Evolutionary conservation across 2,797 vertebrate genomes (phyloP).

Genomic region (Lagodon rhomboides): DNA sequence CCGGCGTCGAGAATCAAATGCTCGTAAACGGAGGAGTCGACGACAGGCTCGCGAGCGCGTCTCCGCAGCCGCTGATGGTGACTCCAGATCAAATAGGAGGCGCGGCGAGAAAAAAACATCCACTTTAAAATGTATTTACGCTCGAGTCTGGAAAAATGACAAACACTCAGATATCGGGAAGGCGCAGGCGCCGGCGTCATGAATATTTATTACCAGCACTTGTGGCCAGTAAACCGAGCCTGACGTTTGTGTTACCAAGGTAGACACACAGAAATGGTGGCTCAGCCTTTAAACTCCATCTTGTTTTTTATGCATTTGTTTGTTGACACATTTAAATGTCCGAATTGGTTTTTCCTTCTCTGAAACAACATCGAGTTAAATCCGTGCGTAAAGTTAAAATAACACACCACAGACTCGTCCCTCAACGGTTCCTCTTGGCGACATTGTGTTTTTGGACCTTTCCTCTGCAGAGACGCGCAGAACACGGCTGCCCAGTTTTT

Average conservation of each 20-base stretch:
- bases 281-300: slow-evolving; percentile 1
- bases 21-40: slow-evolving; percentile 54
- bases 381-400: slow-evolving; percentile 1
- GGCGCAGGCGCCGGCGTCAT: slow-evolving; percentile 74
- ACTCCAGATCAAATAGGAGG: slow-evolving; percentile 65
- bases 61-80: slow-evolving; percentile 20
- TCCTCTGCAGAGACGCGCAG: neutral
- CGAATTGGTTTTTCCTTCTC: neutral
- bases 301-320: neutral
- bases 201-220: slow-evolving; percentile 81
- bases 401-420: neutral
- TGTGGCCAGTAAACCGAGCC: slow-evolving; percentile 78
- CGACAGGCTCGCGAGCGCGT: slow-evolving; percentile 57
- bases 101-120: slow-evolving; percentile 49
- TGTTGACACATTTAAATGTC: slow-evolving; percentile 36
- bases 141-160: slow-evolving; percentile 71
- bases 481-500: neutral
- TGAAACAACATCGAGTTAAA: neutral
- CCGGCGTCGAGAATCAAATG: slow-evolving; percentile 50
- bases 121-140: slow-evolving; percentile 79
- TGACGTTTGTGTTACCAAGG: slow-evolving; percentile 74
- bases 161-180: slow-evolving; percentile 63
- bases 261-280: slow-evolving; percentile 51
- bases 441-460: neutral
- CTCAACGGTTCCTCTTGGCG: neutral